Evolutionary conservation across 2,797 vertebrate genomes (phyloP), one percentile per base, ranked within the genome.

Genomic region (Myotis pilosus): DNA sequence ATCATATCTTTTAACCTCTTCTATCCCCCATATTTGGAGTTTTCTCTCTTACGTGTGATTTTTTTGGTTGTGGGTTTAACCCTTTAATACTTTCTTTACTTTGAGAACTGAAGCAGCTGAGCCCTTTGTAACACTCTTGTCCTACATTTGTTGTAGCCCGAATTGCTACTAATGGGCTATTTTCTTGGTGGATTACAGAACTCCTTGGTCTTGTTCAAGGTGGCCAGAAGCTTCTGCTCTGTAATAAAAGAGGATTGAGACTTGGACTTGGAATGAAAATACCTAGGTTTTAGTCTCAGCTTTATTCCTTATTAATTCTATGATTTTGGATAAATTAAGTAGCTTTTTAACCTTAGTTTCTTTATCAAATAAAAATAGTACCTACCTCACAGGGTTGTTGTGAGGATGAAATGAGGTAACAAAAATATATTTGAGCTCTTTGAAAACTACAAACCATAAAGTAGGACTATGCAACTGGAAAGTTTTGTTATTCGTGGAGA

Each of bases 381-480:
- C 88, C 93, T 97, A 95, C 86, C 85, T 97, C 90, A 96, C 93
- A 97, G 90, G 89, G 92, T 96, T 97, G 94, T 97, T 96, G 90
- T 95, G 90, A 88, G 92, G 95, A 93, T 90, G 71, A 80, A 93
- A 87, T 88, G 41, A 92, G 25, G 6, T 88, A 91, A 93, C 25
- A 93, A 62, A 68, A 81, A 93, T 23, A 47, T 76, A 78, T 47
- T 4, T 80, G 64, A 86, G 53, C 47, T 94, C n/a, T 60, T 92
- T 92, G 49, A 86, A 89, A 89, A 81, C 49, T 78, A 36, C 23
- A 91, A 71, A 90, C 20, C 25, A 22, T 84, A 64, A 87, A 85
- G 30, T 47, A 86, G 41, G 33, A 75, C 30, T 72, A 9, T 74
- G 62, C n/a, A 86, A 36, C 17, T 81, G 20, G 55, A 44, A 94